Base-by-base conservation (phyloP, 2,113 vertebrate genomes). In the Acrocephalus arundinaceus region DNA sequence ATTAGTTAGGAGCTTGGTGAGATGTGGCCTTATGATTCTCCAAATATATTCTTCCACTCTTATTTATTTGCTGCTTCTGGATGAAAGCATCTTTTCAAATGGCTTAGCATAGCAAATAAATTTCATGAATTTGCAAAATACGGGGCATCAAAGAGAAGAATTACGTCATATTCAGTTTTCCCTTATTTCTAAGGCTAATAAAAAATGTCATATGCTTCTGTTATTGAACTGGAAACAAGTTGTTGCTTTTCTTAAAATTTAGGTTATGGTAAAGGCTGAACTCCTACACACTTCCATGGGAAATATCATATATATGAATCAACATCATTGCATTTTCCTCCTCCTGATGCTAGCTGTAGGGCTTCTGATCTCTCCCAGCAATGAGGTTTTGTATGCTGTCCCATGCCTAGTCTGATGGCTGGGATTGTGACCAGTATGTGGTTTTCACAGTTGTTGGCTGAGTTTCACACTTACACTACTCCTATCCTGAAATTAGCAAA, bases 221-320 rank as follows among this genome's bases (percentile, higher is more conserved):
- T 67, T 79, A 80, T 14, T 84, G 76, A 87, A 79, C 68, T 61
- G 33, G 82, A 97, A 92, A 87, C 52, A 67, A 85, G 71, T 82
- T 90, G 79, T 89, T 95, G 8, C 57, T 84, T 93, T 94, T 89
- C 88, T 91, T 93, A 90, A 92, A 67, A 93, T 93, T 90, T 90
- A 75, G 86, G n/a, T 94, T 89, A 75, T 89, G 90, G 70, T 89
- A 89, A 93, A 95, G 73, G 83, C 83, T 92, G 73, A 84, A 94
- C 76, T 95, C 90, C 88, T 72, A 87, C 85, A 90, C 67, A 52
- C 52, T 88, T 94, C 35, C 79, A 78, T 68, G 35, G 76, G 72
- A 90, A 90, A 83, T 93, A 85, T 78, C 89, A 24, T 41, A 46
- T 84, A 57, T 31, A 75, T 88, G 83, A 95, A 89, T 90, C 83